A percentile compares a stretch with the other conserved stretches of the same genome.
phyloP scores from a whole-genome alignment of 1,140 invertebrate species.

The Drosophila willistoni region DNA sequence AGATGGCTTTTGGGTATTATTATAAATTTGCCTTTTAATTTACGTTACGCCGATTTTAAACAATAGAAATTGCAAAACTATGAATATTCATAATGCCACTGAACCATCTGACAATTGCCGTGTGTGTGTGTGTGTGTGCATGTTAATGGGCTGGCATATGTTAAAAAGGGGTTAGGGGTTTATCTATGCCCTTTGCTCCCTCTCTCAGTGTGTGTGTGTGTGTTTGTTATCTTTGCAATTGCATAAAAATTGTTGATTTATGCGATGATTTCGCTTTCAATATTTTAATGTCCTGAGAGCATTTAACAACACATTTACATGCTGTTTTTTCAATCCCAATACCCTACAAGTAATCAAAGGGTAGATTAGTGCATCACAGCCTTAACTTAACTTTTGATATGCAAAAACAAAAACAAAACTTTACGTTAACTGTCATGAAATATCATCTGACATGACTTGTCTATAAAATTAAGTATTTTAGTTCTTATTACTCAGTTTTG shows the following conservation, averaged over 20 bases:
- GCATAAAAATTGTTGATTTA: slow-evolving; percentile 75
- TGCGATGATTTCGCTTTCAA: slow-evolving; percentile 45
- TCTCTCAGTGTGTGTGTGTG: not conserved
- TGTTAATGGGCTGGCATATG: slow-evolving; percentile 80
- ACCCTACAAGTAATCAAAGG: not conserved
- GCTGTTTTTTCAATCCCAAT: slow-evolving; percentile 31
- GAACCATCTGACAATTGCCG: slow-evolving; percentile 61
- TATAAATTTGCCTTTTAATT: slow-evolving; percentile 83
- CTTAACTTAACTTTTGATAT: too few species aligned
- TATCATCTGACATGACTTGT: too few species aligned
- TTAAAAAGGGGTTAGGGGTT: slow-evolving; percentile 37
- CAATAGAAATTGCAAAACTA: slow-evolving; percentile 62
- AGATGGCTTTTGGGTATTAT: slow-evolving; percentile 62
- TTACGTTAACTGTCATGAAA: too few species aligned
- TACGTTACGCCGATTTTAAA: slow-evolving; percentile 77
- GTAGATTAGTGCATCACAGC: too few species aligned
- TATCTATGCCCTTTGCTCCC: not conserved
- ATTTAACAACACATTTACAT: slow-evolving; percentile 75
- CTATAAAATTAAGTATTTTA: too few species aligned
- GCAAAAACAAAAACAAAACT: too few species aligned
- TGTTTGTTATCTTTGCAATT: slow-evolving; percentile 51
- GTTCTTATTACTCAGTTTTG: too few species aligned
- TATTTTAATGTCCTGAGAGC: slow-evolving; percentile 43
- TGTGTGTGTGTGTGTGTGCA: slow-evolving; percentile 30
- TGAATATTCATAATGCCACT: slow-evolving; percentile 79